Conservation (phyloP, 2,888 invertebrate species). For the Drosophila aldrichi region DNA sequence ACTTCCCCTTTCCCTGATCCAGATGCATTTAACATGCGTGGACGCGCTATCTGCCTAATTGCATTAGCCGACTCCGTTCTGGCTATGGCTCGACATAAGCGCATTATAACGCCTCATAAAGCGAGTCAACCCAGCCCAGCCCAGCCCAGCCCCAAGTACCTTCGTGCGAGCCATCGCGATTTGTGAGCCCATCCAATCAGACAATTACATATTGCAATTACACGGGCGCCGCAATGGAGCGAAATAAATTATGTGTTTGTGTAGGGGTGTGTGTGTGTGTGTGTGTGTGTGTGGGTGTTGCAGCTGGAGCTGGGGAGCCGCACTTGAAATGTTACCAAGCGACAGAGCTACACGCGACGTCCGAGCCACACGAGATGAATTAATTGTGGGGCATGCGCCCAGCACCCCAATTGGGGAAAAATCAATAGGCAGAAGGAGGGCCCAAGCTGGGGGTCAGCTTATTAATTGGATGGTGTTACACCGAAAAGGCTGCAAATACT, state of each 20-base stretch:
- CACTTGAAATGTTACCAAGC: slow-evolving; percentile 53
- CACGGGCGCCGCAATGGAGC: slow-evolving; percentile 62
- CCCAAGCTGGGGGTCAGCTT: slow-evolving; percentile 20
- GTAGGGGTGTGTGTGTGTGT: background rate
- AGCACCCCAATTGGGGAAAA: slow-evolving; percentile 66
- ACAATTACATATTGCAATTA: slow-evolving; percentile 78
- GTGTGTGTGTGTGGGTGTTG: background rate
- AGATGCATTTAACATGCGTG: slow-evolving; percentile 55
- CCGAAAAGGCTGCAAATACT: slow-evolving; percentile 73
- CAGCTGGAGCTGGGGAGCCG: background rate
- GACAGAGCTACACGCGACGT: slow-evolving; percentile 6
- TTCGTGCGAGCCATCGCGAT: slow-evolving; percentile 42
- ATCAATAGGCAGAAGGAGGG: slow-evolving; percentile 50
- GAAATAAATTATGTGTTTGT: slow-evolving; percentile 62
- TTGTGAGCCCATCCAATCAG: slow-evolving; percentile 55
- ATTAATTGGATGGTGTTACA: slow-evolving; percentile 74
- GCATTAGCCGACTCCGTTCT: slow-evolving; percentile 64
- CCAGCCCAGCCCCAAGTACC: slow-evolving; percentile 7
- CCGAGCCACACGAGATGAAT: slow-evolving; percentile 54
- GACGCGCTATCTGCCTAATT: slow-evolving; percentile 70
- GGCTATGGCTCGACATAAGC: slow-evolving; percentile 60
- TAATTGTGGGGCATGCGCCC: slow-evolving; percentile 66
- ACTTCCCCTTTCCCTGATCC: background rate
- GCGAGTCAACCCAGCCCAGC: slow-evolving; percentile 18
- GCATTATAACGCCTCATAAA: slow-evolving; percentile 76